Conservation (phyloP, 2,888 invertebrate species). For the Coleophora deauratella region DNA sequence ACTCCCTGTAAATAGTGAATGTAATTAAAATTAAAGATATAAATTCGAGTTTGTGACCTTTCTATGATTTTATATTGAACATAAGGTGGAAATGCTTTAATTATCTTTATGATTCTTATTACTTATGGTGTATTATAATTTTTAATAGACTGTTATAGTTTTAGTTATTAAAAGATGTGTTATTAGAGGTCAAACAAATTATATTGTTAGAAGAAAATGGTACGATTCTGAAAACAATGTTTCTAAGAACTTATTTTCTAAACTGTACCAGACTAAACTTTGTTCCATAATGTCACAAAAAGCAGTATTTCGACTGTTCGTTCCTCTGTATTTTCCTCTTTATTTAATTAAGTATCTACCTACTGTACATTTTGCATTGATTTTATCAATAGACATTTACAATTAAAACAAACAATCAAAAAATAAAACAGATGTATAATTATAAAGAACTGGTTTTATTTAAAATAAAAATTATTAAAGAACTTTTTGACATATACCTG, state of each 20-base stretch:
- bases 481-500: too few relatives aligned
- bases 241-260: constrained; percentile 16
- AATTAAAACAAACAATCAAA: constrained; percentile 44
- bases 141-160: constrained; percentile 74
- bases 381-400: constrained; percentile 46
- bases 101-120: constrained; percentile 68
- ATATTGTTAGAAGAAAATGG: constrained; percentile 28
- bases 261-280: constrained; percentile 9
- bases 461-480: neutral
- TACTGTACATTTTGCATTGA: constrained; percentile 48
- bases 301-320: constrained; percentile 33
- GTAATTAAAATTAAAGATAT: constrained; percentile 38
- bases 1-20: constrained; percentile 62
- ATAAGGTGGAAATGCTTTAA: constrained; percentile 74
- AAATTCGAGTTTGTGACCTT: constrained; percentile 55
- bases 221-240: constrained; percentile 4
- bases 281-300: constrained; percentile 40
- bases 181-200: constrained; percentile 40
- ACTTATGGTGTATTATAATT: constrained; percentile 70
- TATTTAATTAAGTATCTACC: constrained; percentile 38
- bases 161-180: constrained; percentile 56
- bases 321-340: constrained; percentile 39
- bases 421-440: constrained; percentile 45
- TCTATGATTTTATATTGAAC: constrained; percentile 69
- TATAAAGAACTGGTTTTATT: constrained; percentile 15